phyloP scores from a whole-genome alignment of 2,797 vertebrate genomes.

The Psittacula derbiana region DNA sequence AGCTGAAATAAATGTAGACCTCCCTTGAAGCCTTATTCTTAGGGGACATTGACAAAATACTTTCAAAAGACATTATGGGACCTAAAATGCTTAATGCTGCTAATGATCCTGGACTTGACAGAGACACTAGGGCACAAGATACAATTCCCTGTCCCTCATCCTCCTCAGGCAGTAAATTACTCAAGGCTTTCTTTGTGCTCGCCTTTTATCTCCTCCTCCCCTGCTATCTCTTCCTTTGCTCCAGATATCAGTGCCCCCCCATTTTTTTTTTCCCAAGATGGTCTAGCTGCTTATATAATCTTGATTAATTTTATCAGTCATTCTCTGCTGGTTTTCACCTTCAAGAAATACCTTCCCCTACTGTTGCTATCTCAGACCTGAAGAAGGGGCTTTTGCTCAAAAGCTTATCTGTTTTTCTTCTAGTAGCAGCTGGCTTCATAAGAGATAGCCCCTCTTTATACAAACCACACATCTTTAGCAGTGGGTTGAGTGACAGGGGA shows the following conservation, averaged over 20 bases:
- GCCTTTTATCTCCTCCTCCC: neutral
- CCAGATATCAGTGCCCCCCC: neutral
- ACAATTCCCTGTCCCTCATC: neutral
- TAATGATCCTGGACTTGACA: neutral
- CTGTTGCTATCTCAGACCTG: neutral
- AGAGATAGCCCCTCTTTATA: neutral
- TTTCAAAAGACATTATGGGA: neutral
- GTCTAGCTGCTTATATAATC: neutral
- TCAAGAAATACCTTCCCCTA: neutral
- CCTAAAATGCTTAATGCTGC: neutral
- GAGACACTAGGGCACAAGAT: neutral
- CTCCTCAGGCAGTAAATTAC: neutral
- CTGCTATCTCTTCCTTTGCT: neutral
- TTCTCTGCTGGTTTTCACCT: neutral
- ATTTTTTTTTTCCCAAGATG: neutral
- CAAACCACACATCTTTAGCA: neutral
- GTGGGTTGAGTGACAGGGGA: slow-evolving; percentile 27
- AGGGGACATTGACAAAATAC: neutral
- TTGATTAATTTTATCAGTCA: neutral
- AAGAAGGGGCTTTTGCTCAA: neutral
- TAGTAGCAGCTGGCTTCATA: neutral
- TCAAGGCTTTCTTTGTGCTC: neutral
- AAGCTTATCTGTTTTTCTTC: neutral
- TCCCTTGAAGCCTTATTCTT: neutral
- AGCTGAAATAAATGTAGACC: neutral